Base-by-base conservation (phyloP, 2,888 invertebrate species). In the Trichogramma dendrolimi region DNA sequence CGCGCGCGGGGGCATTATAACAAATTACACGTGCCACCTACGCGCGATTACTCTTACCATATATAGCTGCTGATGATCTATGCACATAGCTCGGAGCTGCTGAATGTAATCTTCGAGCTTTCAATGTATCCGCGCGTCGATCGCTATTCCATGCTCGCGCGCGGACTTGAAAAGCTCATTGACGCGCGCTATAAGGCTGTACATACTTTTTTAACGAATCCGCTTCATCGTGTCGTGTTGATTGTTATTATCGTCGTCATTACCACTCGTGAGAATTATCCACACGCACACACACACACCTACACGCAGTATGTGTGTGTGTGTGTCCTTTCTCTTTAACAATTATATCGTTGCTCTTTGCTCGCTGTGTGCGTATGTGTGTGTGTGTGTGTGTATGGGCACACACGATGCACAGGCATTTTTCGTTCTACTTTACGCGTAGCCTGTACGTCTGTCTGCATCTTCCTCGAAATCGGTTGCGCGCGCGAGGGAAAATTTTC, bases 271-370 rank as follows among this genome's bases (percentile, higher is more conserved):
- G 67, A 63, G 67, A 68, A 71, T 64, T 39, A 43, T 58, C 27
- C 44, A 27, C 27, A 27, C 27, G 3, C 3, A 27, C 27, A 27
- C 3, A 27, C 27, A 27, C 2, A 14, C 27, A 27, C 27, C 27
- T 2, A 27, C 27, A 3, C 27, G 27, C 27, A 27, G 27, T 27
- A 27, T 47, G 60, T 41, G 55, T 56, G 58, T 55, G 55, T 63
- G 52, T 49, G 50, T 61, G 58, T 64, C 68, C 61, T 69, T 70
- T 69, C 68, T 67, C 67, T 61, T 27, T 27, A 27, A 56, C 54
- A 61, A 65, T 70, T 27, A 27, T 27, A 27, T 27, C 27, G 27
- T 27, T 27, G 27, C 27, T 27, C 27, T 27, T 27, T 62, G 68
- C 69, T 68, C 66, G 60, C 55, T 55, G 58, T 65, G 64, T 63